Evolutionary conservation across 2,888 invertebrate species (phyloP).

Genomic region (Thelaira solivaga): DNA sequence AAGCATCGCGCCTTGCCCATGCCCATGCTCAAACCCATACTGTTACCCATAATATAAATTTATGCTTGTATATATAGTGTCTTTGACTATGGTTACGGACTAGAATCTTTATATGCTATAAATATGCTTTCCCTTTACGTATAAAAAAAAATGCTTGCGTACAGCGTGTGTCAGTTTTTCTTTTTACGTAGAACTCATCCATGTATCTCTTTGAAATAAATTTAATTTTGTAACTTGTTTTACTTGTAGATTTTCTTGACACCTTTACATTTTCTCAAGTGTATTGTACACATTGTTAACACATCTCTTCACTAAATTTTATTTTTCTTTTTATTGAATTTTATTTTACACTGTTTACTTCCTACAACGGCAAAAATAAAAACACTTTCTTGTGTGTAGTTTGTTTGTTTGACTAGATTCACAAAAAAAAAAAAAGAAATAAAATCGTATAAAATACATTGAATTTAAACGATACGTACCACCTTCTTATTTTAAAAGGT

Average conservation of each 20-base stretch:
- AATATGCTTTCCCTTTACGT: no score
- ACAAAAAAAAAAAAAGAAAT: background rate
- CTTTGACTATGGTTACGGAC: no score
- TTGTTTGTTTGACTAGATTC: background rate
- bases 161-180: no score
- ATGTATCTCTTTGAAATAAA: conserved; percentile 25
- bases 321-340: background rate
- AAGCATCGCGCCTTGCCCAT: no score
- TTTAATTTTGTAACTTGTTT: conserved; percentile 23
- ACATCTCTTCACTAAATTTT: conserved; percentile 6
- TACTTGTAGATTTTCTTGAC: conserved; percentile 16
- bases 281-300: conserved; percentile 46
- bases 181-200: no score
- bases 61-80: no score
- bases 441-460: conserved; percentile 17
- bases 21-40: no score
- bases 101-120: no score
- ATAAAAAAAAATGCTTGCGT: no score
- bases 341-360: background rate
- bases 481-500: background rate
- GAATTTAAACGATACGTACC: conserved; percentile 38
- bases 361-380: background rate
- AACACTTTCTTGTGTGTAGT: background rate
- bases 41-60: no score
- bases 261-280: conserved; percentile 56